Conservation (phyloP, 1,140 invertebrate species). For the Drosophila novamexicana region DNA sequence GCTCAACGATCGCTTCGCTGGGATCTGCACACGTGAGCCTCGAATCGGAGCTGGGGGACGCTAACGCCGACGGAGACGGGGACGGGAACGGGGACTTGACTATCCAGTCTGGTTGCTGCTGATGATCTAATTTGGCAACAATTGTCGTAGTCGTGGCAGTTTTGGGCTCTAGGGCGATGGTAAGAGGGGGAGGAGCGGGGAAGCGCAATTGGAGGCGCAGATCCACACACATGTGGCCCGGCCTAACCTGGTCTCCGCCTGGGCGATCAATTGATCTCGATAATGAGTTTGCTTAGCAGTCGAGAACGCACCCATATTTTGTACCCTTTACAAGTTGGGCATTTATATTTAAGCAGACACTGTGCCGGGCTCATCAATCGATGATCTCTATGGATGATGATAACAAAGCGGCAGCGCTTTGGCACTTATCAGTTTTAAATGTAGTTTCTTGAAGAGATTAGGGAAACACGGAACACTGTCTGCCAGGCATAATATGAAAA, state of each 20-base stretch:
- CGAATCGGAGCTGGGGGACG: neutral
- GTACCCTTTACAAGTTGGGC: slow-evolving; percentile 7
- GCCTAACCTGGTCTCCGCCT: slow-evolving; percentile 47
- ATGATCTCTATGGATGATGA: neutral
- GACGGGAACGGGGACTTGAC: slow-evolving; percentile 45
- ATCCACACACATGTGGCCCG: slow-evolving; percentile 41
- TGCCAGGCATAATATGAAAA: too few species aligned
- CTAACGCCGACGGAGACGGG: neutral
- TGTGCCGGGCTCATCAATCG: neutral
- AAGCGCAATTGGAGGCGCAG: slow-evolving; percentile 21
- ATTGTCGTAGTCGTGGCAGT: slow-evolving; percentile 71
- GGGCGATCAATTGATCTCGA: slow-evolving; percentile 82
- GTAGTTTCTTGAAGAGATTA: too few species aligned
- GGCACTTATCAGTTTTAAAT: neutral
- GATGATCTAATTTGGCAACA: slow-evolving; percentile 84
- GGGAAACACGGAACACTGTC: too few species aligned
- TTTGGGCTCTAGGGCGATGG: slow-evolving; percentile 27
- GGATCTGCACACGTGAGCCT: slow-evolving; percentile 55
- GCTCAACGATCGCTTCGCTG: slow-evolving; percentile 41
- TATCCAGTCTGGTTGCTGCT: slow-evolving; percentile 51
- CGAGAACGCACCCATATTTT: slow-evolving; percentile 74
- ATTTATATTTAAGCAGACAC: neutral
- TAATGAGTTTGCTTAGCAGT: slow-evolving; percentile 77
- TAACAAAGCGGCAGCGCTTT: too few species aligned
- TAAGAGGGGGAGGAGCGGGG: neutral